Conservation (phyloP, 1,140 invertebrate species). For the Drosophila malerkotliana region DNA sequence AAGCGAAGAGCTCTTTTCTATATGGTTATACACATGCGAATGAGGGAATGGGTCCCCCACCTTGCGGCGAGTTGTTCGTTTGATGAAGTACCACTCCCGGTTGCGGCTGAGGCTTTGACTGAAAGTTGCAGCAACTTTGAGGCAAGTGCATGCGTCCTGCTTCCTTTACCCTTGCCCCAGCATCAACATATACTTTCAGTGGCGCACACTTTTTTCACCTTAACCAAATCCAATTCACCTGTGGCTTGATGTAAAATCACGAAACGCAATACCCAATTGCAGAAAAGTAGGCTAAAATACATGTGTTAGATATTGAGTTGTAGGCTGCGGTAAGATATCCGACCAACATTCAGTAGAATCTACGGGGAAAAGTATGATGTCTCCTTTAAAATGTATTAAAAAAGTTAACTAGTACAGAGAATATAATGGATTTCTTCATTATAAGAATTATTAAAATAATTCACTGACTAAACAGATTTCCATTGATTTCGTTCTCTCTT, state of each 20-base stretch:
- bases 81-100: conserved; percentile 68
- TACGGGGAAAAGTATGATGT: too few relatives aligned
- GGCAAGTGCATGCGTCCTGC: conserved; percentile 36
- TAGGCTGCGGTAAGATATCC: neutral
- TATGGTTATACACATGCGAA: conserved; percentile 4
- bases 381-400: too few relatives aligned
- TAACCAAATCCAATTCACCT: conserved; percentile 54
- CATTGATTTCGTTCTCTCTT: too few relatives aligned
- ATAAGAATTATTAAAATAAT: too few relatives aligned
- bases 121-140: conserved; percentile 46
- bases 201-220: conserved; percentile 7
- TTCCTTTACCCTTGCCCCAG: neutral
- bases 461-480: too few relatives aligned
- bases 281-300: conserved; percentile 42
- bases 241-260: neutral
- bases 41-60: conserved; percentile 27
- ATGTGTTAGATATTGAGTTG: conserved; percentile 19
- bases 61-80: conserved; percentile 65
- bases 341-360: too few relatives aligned
- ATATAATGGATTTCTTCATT: too few relatives aligned
- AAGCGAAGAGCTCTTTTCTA: conserved; percentile 21
- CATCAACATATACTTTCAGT: conserved; percentile 2
- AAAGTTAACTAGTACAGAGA: too few relatives aligned
- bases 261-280: conserved; percentile 10
- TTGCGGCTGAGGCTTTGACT: conserved; percentile 56